Base-by-base conservation (phyloP, 2,797 vertebrate species). In the Threskiornis aethiopicus region DNA sequence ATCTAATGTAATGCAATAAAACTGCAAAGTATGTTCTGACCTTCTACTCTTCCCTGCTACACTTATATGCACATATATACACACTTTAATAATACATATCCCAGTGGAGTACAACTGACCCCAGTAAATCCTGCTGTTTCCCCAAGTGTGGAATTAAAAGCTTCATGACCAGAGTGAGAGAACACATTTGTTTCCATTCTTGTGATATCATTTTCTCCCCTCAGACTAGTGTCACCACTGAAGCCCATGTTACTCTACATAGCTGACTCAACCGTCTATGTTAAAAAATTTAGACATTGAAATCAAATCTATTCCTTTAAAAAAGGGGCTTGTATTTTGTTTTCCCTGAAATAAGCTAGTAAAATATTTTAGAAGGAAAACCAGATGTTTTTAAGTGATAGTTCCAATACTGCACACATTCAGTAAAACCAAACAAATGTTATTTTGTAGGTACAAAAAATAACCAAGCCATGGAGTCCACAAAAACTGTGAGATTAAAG, bases 61-160 rank as follows among this genome's bases (percentile, higher is more conserved):
- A 90, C 82, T 77, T 96, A 86, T 4, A 92, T 0, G 1, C 82
- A 92, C 90, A 94, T 84, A 96, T 70, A 94, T 58, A 84, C 61
- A 87, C 76, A 89, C 83, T 97, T 97, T 96, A 97, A 97, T 97
- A 97, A 97, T 96, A 94, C 93, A 96, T 94, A 93, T 95, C 97
- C 97, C 95, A 84, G 78, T 14, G 89, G 96, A 96, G 49, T 89
- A 94, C 81, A 81, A 90, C 72, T 95, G 96, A 97, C 95, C 96
- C 89, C 89, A 95, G 94, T 96, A 97, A 96, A 97, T 96, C 91
- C 92, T 96, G 85, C 61, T 87, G 77, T 91, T 96, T 96, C 85
- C 95, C 96, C 94, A 96, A 95, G 94, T 89, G 93, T 70, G 87
- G 96, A 97, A 97, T 97, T 96, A 98, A 98, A 97, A 96, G 78